Percentiles rank a stretch among this genome's conserved stretches.
Conservation (phyloP, 2,888 invertebrate genomes). For the Aporophyla lueneburgensis region DNA sequence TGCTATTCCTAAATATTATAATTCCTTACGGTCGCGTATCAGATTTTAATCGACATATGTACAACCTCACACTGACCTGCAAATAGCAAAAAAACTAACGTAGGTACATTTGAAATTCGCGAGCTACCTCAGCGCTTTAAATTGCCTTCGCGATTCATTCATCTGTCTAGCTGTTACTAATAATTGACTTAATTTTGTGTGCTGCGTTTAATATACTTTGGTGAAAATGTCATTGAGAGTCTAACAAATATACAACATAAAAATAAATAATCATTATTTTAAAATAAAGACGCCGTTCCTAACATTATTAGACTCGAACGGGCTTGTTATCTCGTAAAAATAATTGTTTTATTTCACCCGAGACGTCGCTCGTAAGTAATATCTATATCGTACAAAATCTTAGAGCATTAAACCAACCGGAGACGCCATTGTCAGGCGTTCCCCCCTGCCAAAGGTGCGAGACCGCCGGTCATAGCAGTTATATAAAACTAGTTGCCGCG, state of each 20-base stretch:
- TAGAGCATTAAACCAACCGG: no score
- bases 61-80: no score
- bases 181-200: conserved; percentile 37
- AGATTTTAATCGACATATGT: no score
- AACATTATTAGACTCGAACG: conserved; percentile 50
- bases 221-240: conserved; percentile 63
- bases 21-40: no score
- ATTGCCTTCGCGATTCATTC: neutral
- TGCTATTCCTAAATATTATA: no score
- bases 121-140: neutral
- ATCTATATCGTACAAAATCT: conserved; percentile 37
- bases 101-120: no score
- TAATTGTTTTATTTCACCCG: conserved; percentile 47
- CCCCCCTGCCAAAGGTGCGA: no score
- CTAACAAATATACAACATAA: conserved; percentile 62
- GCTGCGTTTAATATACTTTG: conserved; percentile 51
- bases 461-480: no score
- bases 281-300: conserved; percentile 36
- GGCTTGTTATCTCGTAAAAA: conserved; percentile 52
- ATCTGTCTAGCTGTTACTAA: conserved; percentile 28
- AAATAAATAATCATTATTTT: conserved; percentile 57
- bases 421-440: no score
- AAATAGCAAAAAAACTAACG: no score
- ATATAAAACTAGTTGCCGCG: no score
- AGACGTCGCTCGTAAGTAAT: conserved; percentile 50